Base-by-base conservation (phyloP, 64 coral and sea anemone species). In the Dendronephthya gigantea region DNA sequence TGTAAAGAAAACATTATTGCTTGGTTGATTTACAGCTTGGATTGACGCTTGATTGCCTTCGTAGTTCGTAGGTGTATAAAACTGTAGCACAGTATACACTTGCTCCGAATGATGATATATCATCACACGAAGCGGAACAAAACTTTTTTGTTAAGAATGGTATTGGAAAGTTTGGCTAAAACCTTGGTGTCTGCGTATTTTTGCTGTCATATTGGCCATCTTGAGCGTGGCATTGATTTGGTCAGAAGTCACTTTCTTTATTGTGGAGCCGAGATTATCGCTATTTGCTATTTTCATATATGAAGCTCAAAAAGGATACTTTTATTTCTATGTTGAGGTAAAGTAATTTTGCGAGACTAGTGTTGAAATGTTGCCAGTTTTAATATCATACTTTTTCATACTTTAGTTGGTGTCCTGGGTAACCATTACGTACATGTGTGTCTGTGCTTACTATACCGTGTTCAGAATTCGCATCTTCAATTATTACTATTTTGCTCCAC, bases 401-500 rank as follows among this genome's bases (percentile, higher is more conserved):
- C 91, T 88, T 2, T 55, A 98, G 95, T n/a, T 98, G 25, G 90
- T 98, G 33, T 98, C 91, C 1, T 98, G 90, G 48, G 38, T 93
- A 28, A 93, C 89, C 22, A 98, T 98, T 62, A 90, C 95, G 1
- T 98, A 98, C 85, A 98, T 98, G 95, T 98, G 95, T 90, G 52
- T 93, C 4, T 98, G 95, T 75, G 90, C 90, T 0, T 98, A 98
- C 87, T 98, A 93, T 72, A 98, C 95, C 15, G 95, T 98, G 9
- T 98, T 98, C 85, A 93, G 83, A 88, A 98, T 98, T 90, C 86
- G 95, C 4, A 87, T 98, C 58, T 98, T 98, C 90, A 98, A 98
- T 82, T 98, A 93, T 55, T 98, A 98, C 85, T 93, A 93, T 84
- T 91, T 98, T 59, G 90, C 95, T 17, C 95, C 95, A 6, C 89